Evolutionary conservation across 2,888 invertebrate genomes (phyloP), one percentile per base, ranked within the genome.

Genomic region (Pammene fasciana): DNA sequence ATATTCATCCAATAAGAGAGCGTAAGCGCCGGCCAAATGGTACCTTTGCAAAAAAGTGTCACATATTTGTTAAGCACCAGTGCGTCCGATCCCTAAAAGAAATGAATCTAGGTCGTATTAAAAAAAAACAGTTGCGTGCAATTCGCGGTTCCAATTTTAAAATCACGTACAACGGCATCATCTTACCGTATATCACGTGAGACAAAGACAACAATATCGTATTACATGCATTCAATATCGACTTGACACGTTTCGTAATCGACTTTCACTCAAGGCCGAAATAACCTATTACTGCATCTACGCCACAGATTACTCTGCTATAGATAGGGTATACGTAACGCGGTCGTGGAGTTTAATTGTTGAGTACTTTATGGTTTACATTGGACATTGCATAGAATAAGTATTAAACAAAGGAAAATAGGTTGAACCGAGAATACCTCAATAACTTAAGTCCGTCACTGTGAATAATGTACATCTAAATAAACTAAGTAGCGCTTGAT

Each of bases 261-360:
- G 71, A 88, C 90, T 90, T 90, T 90, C 90, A 83, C 90, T 81
- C 85, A 86, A 86, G 86, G 89, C 87, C 89, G 86, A 85, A 85
- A 84, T 86, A 83, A 80, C 83, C 81, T 81, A 82, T 83, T 81
- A 76, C 73, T 71, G 65, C 68, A 73, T 75, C 8, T n/a, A n/a
- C n/a, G 34, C 34, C 13, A 11, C 13, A 7, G 52, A 52, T 52
- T 7, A 11, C 18, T 7, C 1, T 5, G 3, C 13, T 6, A n/a
- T n/a, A 34, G 54, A 54, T 34, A n/a, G n/a, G n/a, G 34, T 10
- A 26, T 13, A 11, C 4, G 3, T 26, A 26, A 26, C 26, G 26
- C 26, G 26, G n/a, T n/a, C n/a, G n/a, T n/a, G n/a, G n/a, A n/a
- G n/a, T n/a, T n/a, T n/a, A n/a, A n/a, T n/a, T n/a, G n/a, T n/a